These are phyloP conservation scores for Protosalanx chinensis DNA, from an alignment of 2,797 vertebrate genomes.

Conservation along the genomic window DNA sequence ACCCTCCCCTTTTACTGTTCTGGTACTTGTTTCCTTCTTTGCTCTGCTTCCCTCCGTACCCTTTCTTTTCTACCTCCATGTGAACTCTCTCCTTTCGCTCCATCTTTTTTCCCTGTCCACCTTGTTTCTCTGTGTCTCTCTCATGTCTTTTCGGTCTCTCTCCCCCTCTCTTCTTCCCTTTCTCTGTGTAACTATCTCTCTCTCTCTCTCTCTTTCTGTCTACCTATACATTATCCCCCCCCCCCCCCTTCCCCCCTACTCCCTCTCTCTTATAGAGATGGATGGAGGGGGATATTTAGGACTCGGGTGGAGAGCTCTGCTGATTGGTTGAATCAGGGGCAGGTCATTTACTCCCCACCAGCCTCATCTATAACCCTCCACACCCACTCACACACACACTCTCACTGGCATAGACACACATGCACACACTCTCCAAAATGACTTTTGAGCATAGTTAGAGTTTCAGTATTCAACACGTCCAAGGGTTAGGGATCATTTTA, in stretches of 20 bases:
- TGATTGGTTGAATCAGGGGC: constrained; percentile 67
- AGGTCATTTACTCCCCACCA: constrained; percentile 63
- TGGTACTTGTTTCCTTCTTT: not conserved
- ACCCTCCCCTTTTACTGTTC: not conserved
- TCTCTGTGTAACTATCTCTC: too few species aligned
- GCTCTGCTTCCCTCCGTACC: not conserved
- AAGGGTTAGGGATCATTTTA: constrained; percentile 50
- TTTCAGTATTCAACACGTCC: constrained; percentile 18
- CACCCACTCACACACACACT: constrained; percentile 25
- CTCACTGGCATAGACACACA: constrained; percentile 30
- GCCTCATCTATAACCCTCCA: constrained; percentile 51
- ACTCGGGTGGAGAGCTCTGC: constrained; percentile 62
- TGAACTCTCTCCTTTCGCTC: not conserved
- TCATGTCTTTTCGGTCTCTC: constrained; percentile 42
- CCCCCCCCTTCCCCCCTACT: not conserved
- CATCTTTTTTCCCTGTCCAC: not conserved
- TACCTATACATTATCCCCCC: constrained; percentile 37
- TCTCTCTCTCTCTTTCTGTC: too few species aligned
- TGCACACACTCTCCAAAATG: constrained; percentile 51
- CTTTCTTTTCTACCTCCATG: constrained; percentile 46
- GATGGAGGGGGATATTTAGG: constrained; percentile 61
- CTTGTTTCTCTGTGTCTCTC: not conserved
- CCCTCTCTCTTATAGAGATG: constrained; percentile 57
- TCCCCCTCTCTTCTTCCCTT: constrained; percentile 2
- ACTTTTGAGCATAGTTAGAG: constrained; percentile 39